Percentiles rank a stretch among this genome's conserved stretches.
Evolutionary conservation across 2,113 vertebrate genomes (phyloP).

Genomic region (Microtus ochrogaster): DNA sequence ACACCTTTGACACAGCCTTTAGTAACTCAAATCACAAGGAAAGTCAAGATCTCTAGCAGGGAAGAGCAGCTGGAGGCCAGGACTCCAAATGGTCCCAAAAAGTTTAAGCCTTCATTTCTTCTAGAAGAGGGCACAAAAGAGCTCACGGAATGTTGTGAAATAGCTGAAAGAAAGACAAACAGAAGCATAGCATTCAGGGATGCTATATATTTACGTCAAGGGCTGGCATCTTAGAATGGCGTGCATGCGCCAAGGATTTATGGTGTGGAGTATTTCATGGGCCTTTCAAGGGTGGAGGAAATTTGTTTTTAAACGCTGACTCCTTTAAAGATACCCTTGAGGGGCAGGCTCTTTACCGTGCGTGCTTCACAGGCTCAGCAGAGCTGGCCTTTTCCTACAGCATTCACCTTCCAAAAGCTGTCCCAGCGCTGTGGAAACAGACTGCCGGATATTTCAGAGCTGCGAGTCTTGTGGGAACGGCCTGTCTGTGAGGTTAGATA

Average conservation of each 20-base stretch:
- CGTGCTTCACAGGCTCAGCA: conserved; percentile 75
- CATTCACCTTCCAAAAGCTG: conserved; percentile 81
- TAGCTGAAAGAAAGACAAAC: conserved; percentile 68
- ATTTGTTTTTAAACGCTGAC: conserved; percentile 85
- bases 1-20: too few relatives aligned
- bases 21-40: too few relatives aligned
- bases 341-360: conserved; percentile 63
- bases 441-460: conserved; percentile 78
- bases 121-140: conserved; percentile 72
- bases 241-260: conserved; percentile 82
- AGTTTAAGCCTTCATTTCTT: conserved; percentile 28
- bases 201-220: not conserved
- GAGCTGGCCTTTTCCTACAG: conserved; percentile 76
- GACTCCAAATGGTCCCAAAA: too few relatives aligned
- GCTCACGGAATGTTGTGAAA: conserved; percentile 68
- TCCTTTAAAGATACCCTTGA: conserved; percentile 83
- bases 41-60: too few relatives aligned
- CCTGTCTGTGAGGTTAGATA: conserved; percentile 84
- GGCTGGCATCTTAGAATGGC: conserved; percentile 76
- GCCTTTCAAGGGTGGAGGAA: conserved; percentile 84
- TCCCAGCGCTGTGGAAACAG: conserved; percentile 78
- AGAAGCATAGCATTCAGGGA: conserved; percentile 11
- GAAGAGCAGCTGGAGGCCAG: too few relatives aligned
- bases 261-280: conserved; percentile 83
- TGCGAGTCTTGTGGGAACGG: conserved; percentile 81